phyloP scores from a whole-genome alignment of 1,140 invertebrate genomes.

The Stegodyphus mimosarum region DNA sequence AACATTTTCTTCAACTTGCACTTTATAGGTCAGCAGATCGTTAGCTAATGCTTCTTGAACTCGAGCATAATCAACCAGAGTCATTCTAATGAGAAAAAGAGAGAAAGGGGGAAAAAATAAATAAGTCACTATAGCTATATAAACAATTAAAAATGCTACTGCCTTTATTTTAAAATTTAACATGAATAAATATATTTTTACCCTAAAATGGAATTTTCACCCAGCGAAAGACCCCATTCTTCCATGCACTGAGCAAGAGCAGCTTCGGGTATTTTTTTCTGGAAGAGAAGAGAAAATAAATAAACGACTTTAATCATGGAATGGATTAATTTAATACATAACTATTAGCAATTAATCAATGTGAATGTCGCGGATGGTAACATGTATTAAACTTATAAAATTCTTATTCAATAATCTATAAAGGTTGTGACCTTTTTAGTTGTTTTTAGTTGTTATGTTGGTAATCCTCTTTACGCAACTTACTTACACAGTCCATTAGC shows the following conservation, averaged over 20 bases:
- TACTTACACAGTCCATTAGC: too few relatives aligned
- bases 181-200: conserved; percentile 35
- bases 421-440: too few relatives aligned
- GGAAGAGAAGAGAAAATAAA: conserved; percentile 3
- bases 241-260: conserved; percentile 70
- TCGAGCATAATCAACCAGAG: conserved; percentile 77
- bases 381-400: too few relatives aligned
- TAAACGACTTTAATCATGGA: background rate
- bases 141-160: too few relatives aligned
- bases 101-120: conserved; percentile 6
- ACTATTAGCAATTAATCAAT: too few relatives aligned
- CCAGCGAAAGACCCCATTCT: conserved; percentile 64
- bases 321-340: too few relatives aligned
- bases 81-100: conserved; percentile 63
- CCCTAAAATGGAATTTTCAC: conserved; percentile 65
- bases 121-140: background rate
- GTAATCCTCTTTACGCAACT: too few relatives aligned
- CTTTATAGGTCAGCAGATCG: conserved; percentile 85
- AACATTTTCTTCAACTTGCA: conserved; percentile 86
- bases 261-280: conserved; percentile 76
- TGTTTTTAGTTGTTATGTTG: too few relatives aligned
- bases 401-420: too few relatives aligned
- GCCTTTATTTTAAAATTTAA: too few relatives aligned
- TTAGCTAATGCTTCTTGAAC: conserved; percentile 83
- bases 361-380: background rate